A percentile compares a stretch with the other conserved stretches of the same genome.
Evolutionary conservation across 2,113 vertebrate genomes (phyloP).

Genomic region (Apus apus): DNA sequence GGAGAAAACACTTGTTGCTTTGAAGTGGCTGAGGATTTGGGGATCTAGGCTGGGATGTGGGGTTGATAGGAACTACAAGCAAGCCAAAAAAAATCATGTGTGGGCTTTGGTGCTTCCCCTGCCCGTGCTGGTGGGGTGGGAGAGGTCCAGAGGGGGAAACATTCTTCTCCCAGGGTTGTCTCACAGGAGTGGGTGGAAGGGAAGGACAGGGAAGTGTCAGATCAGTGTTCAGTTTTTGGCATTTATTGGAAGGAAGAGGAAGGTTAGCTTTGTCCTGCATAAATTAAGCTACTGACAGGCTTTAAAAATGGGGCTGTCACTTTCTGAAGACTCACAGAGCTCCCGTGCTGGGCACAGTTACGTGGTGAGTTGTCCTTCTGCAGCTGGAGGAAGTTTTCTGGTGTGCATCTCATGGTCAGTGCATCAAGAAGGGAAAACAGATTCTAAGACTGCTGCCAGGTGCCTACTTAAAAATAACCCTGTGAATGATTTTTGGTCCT

Average conservation of each 20-base stretch:
- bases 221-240: background rate
- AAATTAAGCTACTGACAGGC: background rate
- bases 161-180: background rate
- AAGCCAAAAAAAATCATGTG: rapidly evolving
- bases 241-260: background rate
- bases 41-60: background rate
- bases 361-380: rapidly evolving
- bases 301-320: background rate
- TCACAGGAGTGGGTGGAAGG: background rate
- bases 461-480: background rate
- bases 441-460: background rate
- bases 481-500: background rate
- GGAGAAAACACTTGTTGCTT: background rate
- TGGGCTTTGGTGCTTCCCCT: background rate
- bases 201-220: background rate
- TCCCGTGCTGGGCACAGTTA: rapidly evolving
- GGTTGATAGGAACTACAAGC: background rate
- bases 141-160: background rate
- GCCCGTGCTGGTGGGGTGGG: background rate
- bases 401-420: background rate
- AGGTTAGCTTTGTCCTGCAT: background rate
- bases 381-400: background rate
- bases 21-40: background rate
- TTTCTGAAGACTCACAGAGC: background rate
- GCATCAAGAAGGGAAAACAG: background rate